Base-by-base conservation (phyloP, 1,140 invertebrate species). In the Harpegnathos saltator region DNA sequence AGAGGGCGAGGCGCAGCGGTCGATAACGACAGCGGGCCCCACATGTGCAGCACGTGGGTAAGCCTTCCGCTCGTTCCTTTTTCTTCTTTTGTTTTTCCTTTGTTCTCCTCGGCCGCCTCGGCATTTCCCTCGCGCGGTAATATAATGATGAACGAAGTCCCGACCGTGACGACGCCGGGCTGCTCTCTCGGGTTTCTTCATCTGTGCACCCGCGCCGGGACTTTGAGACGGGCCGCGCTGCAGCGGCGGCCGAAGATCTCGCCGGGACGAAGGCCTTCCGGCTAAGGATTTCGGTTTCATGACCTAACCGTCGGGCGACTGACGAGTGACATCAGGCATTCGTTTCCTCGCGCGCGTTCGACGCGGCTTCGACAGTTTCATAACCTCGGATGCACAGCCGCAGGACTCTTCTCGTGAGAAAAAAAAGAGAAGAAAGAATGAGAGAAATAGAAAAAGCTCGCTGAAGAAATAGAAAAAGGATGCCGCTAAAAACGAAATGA, bases 71-170 rank as follows among this genome's bases (percentile, higher is more conserved):
- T n/a, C n/a, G n/a, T n/a, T n/a, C n/a, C n/a, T n/a, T 5, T 82
- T 74, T 54, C 58, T 33, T 50, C 50, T 15, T 33, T 56, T 38
- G 29, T 15, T 24, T 52, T n/a, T 66, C 15, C 59, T 77, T 83
- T 74, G 71, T 71, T 61, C 17, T 48, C 12, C 26, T 71, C 52
- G 9, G 82, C 66, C 73, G 11, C 48, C 68, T 87, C 86, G 84
- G 90, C 90, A 88, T 89, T 92, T 92, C 91, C 88, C 84, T 85
- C 38, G 84, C 63, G 50, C 69, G 52, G 66, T 75, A 61, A 89
- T 77, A 74, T 63, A 85, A 87, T 83, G 81, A 87, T 83, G 81
- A 38, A 61, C 7, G 22, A 12, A 87, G 80, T 91, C 89, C 86
- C 88, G 88, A 73, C 85, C 29, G 38, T 44, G 85, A 85, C 86